These are phyloP conservation scores for Stenodera caucasica DNA, from an alignment of 2,888 invertebrate species.

Conservation along the genomic window DNA sequence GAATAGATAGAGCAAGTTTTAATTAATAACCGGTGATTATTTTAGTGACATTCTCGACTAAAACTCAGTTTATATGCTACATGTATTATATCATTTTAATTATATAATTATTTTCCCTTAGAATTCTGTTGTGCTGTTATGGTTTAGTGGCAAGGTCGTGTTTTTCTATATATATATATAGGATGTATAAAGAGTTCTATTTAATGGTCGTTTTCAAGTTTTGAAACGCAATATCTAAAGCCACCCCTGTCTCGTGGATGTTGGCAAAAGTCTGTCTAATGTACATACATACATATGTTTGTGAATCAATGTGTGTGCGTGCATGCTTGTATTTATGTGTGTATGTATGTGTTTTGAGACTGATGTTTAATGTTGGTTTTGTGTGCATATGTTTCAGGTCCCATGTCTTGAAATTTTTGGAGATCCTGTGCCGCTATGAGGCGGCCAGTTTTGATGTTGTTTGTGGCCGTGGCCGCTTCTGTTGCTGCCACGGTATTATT, in stretches of 20 bases:
- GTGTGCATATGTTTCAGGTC: slow-evolving; percentile 44
- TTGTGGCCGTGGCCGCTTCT: slow-evolving; percentile 61
- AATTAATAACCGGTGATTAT: too few species aligned
- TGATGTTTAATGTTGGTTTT: slow-evolving; percentile 41
- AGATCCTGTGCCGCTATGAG: slow-evolving; percentile 51
- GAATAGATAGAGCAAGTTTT: too few species aligned
- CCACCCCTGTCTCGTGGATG: background rate
- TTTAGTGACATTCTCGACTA: too few species aligned
- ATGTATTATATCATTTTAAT: too few species aligned
- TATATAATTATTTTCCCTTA: too few species aligned
- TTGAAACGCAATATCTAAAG: background rate
- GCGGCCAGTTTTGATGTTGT: slow-evolving; percentile 53
- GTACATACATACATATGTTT: background rate
- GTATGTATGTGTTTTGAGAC: slow-evolving; percentile 43
- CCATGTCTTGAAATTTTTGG: slow-evolving; percentile 52
- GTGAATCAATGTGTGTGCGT: background rate
- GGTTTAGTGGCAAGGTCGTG: background rate
- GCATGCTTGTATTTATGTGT: background rate
- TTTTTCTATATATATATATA: background rate
- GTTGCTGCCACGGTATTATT: slow-evolving; percentile 46
- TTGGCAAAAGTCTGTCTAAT: slow-evolving; percentile 1
- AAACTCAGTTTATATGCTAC: too few species aligned
- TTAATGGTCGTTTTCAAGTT: background rate
- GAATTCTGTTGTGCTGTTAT: background rate
- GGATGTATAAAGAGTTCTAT: background rate